Conservation (phyloP, 2,888 invertebrate genomes). For the Teleogryllus oceanicus region DNA sequence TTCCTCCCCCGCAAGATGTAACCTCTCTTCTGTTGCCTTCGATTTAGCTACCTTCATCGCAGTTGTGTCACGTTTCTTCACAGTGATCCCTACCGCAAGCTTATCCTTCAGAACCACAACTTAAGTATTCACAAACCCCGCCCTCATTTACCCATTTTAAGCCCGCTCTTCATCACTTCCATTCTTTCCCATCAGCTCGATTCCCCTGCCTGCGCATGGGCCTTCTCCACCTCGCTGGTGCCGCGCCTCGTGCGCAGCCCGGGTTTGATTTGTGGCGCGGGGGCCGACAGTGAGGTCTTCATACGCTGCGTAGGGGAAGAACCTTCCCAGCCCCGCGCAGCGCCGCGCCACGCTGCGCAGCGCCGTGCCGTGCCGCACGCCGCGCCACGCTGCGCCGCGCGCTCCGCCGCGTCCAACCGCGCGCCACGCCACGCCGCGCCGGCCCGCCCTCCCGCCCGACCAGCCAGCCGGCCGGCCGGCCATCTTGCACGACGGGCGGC, state of each 20-base stretch:
- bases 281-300: background rate
- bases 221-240: background rate
- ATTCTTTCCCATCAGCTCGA: too few relatives aligned
- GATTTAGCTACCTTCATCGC: too few relatives aligned
- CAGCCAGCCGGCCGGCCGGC: background rate
- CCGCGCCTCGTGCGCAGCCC: background rate
- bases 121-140: too few relatives aligned
- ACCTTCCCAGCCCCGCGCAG: background rate
- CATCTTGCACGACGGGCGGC: conserved; percentile 8
- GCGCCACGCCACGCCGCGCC: background rate
- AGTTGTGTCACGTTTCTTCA: too few relatives aligned
- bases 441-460: background rate
- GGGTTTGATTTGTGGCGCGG: background rate
- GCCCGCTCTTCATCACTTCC: too few relatives aligned
- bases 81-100: too few relatives aligned
- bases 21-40: too few relatives aligned
- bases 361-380: background rate
- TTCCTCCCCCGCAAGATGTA: too few relatives aligned
- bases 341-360: background rate
- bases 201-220: background rate
- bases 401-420: background rate
- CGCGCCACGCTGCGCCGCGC: background rate
- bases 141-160: too few relatives aligned
- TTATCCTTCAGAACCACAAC: too few relatives aligned
- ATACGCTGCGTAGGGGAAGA: background rate